Base-by-base conservation (phyloP, 2,888 invertebrate genomes). In the Parnassius glacialis region DNA sequence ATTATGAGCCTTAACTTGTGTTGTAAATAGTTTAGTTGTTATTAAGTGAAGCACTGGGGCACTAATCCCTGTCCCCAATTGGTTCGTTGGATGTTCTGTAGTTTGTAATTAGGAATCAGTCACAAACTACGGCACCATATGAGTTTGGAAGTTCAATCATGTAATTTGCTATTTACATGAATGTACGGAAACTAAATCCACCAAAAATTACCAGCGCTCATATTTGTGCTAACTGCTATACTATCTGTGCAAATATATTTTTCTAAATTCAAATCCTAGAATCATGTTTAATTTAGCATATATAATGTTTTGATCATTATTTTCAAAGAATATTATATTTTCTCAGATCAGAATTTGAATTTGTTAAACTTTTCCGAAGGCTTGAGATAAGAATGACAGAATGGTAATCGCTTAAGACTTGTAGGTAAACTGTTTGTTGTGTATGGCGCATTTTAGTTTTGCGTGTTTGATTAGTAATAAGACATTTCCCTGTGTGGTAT, bases 401-500 rank as follows among this genome's bases (percentile, higher is more conserved):
- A 2, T 48, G 16, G 34, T 34, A 34, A 34, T 34, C 34, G 5
- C 34, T 34, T 34, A 34, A 7, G 34, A 34, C 3, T 7, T 3
- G 34, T 34, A 34, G 34, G 34, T 34, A 34, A 34, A 10, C n/a
- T 71, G 74, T 73, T 68, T 73, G 75, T 76, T 70, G 69, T 71
- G 67, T 71, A 67, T 72, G 72, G 74, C 74, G 76, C 77, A 76
- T 80, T 79, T 72, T 73, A 44, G 72, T 59, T 73, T 68, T 65
- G 74, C 73, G 71, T 73, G 70, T 76, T 68, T 67, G 65, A 53
- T 70, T 67, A 71, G 71, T 67, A 67, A 68, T 64, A 71, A 68
- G 68, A 70, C 76, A 79, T 80, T 79, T 82, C 78, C 69, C 82
- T 81, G 84, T 84, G 83, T 48, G n/a, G 9, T 48, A 13, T 48